These are phyloP conservation scores for Argyrosomus regius DNA, from an alignment of 2,797 vertebrate species.

Conservation along the genomic window DNA sequence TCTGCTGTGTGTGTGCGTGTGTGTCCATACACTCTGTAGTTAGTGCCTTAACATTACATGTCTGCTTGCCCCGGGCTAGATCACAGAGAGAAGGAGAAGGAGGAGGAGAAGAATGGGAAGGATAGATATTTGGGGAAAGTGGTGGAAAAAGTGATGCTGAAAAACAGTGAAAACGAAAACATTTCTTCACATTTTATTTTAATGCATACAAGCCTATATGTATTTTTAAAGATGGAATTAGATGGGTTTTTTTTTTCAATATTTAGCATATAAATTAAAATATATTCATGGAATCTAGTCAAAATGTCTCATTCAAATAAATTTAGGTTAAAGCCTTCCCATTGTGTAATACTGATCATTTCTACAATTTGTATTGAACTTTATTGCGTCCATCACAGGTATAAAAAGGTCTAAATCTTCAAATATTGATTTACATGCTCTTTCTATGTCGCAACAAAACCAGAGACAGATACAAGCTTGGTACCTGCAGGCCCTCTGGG, in stretches of 20 bases:
- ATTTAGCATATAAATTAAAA: not conserved
- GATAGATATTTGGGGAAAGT: conserved; percentile 29
- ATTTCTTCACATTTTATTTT: not conserved
- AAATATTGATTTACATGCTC: conserved; percentile 26
- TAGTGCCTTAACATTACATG: conserved; percentile 80
- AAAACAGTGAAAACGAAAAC: conserved; percentile 34
- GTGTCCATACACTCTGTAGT: conserved; percentile 68
- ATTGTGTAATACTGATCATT: not conserved
- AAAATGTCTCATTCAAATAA: not conserved
- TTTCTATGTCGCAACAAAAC: conserved; percentile 22
- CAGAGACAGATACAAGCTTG: conserved; percentile 42
- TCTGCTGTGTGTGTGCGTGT: conserved; percentile 48
- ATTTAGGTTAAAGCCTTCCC: not conserved
- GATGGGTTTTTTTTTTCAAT: not conserved
- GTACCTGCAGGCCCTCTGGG: conserved; percentile 69
- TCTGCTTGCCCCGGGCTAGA: conserved; percentile 79
- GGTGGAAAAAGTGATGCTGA: conserved; percentile 13
- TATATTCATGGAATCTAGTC: not conserved
- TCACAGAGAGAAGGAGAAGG: conserved; percentile 38
- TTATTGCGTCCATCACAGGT: not conserved
- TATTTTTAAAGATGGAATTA: not conserved
- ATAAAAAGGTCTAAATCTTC: not conserved
- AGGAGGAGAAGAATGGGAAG: conserved; percentile 9
- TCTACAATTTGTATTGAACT: not conserved
- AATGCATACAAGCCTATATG: not conserved